phyloP scores from a whole-genome alignment of 2,113 vertebrate genomes.

The Myxocyprinus asiaticus region DNA sequence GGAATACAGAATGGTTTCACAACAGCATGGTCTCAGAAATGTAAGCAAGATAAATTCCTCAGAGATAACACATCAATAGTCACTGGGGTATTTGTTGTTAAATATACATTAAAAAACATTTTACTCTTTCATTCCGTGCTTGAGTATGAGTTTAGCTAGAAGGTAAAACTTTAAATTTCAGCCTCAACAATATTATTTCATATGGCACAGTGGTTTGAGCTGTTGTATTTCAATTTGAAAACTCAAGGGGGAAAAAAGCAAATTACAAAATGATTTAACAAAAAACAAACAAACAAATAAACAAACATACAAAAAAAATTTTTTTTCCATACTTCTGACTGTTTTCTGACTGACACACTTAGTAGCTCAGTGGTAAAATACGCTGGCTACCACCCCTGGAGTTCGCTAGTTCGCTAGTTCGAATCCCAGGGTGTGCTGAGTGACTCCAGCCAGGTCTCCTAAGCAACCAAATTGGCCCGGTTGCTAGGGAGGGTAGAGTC shows the following conservation, averaged over 20 bases:
- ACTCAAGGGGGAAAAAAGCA: slow-evolving; percentile 64
- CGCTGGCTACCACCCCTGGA: no score
- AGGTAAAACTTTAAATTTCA: slow-evolving; percentile 93
- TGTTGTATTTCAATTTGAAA: slow-evolving; percentile 71
- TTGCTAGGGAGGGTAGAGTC: no score
- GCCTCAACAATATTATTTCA: slow-evolving; percentile 82
- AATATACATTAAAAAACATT: slow-evolving; percentile 99
- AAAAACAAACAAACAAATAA: slow-evolving; percentile 17
- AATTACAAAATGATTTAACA: slow-evolving; percentile 72
- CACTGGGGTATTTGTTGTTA: slow-evolving; percentile 94
- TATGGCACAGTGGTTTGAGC: slow-evolving; percentile 63
- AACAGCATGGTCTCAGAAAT: slow-evolving; percentile 70
- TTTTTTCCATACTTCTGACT: slow-evolving; percentile 31
- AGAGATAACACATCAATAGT: slow-evolving; percentile 94
- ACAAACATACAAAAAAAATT: no score
- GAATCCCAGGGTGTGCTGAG: no score
- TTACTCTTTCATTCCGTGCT: slow-evolving; percentile 94
- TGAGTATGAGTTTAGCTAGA: slow-evolving; percentile 89
- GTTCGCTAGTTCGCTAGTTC: no score
- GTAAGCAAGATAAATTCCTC: slow-evolving; percentile 76
- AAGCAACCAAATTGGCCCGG: no score
- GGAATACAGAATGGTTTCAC: slow-evolving; percentile 60
- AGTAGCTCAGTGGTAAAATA: no score
- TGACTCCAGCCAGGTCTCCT: no score
- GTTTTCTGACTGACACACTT: no score